These are phyloP conservation scores for Drosophila paranaensis DNA, from an alignment of 2,888 invertebrate genomes.

Conservation along the genomic window DNA sequence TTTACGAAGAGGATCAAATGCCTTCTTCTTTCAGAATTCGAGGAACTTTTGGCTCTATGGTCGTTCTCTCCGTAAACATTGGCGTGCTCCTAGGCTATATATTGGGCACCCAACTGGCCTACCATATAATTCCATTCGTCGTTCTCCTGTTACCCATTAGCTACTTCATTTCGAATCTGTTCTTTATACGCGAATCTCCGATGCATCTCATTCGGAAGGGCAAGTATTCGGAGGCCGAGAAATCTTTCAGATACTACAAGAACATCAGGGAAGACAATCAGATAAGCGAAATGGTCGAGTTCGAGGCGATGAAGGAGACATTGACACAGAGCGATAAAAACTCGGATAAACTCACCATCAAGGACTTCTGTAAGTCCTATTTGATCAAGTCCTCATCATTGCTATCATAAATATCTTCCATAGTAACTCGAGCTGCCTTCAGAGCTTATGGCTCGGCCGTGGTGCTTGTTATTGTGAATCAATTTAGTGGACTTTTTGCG, in stretches of 20 bases:
- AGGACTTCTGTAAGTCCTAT: slow-evolving; percentile 70
- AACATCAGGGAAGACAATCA: slow-evolving; percentile 60
- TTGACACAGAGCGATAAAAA: slow-evolving; percentile 50
- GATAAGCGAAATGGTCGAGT: slow-evolving; percentile 52
- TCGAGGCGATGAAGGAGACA: slow-evolving; percentile 58
- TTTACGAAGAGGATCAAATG: neutral
- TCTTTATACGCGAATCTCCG: slow-evolving; percentile 80
- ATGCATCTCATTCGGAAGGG: slow-evolving; percentile 73
- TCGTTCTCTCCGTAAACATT: slow-evolving; percentile 77
- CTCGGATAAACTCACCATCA: slow-evolving; percentile 25
- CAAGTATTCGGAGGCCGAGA: slow-evolving; percentile 67
- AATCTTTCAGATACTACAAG: slow-evolving; percentile 78
- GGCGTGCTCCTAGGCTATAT: slow-evolving; percentile 81
- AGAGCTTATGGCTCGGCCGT: slow-evolving; percentile 68
- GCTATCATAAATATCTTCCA: neutral
- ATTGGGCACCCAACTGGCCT: slow-evolving; percentile 74
- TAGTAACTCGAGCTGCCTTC: slow-evolving; percentile 68
- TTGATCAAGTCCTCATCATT: too few species aligned
- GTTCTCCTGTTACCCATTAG: slow-evolving; percentile 67
- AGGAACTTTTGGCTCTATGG: slow-evolving; percentile 79
- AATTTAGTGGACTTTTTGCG: slow-evolving; percentile 79
- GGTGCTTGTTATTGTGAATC: slow-evolving; percentile 73
- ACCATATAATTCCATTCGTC: slow-evolving; percentile 71
- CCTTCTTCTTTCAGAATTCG: slow-evolving; percentile 72
- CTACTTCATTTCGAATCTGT: slow-evolving; percentile 62